Conservation (phyloP, 2,113 vertebrate species). For the Acanthochromis polyacanthus region DNA sequence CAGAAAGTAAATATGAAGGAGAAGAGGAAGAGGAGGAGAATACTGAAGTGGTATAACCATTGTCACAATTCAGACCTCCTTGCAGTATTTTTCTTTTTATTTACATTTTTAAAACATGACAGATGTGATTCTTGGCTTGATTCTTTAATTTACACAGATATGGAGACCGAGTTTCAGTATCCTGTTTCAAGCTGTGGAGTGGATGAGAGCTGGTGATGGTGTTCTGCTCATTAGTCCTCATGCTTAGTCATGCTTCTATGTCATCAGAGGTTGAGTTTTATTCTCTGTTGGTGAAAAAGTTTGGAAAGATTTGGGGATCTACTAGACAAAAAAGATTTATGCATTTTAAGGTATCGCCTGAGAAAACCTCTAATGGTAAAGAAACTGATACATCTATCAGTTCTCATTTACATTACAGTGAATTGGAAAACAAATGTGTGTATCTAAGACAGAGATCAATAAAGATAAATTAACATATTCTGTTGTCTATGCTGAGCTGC, state of each 20-base stretch:
- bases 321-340: too few relatives aligned
- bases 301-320: too few relatives aligned
- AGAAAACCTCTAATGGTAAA: too few relatives aligned
- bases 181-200: background rate
- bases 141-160: slow-evolving; percentile 6
- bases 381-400: too few relatives aligned
- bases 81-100: background rate
- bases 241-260: background rate
- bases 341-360: too few relatives aligned
- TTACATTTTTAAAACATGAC: slow-evolving; percentile 9
- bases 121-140: slow-evolving; percentile 19
- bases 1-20: slow-evolving; percentile 3
- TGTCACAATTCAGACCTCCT: background rate
- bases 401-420: too few relatives aligned
- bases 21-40: background rate
- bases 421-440: too few relatives aligned
- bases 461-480: too few relatives aligned
- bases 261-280: too few relatives aligned
- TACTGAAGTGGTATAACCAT: background rate
- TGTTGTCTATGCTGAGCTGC: too few relatives aligned
- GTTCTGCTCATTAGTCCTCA: background rate
- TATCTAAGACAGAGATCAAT: too few relatives aligned
- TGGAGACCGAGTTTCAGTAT: slow-evolving; percentile 6
- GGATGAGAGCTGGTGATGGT: slow-evolving; percentile 5
- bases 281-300: too few relatives aligned